Evolutionary conservation across 2,888 invertebrate species (phyloP), one percentile per base, ranked within the genome.

Genomic region (Julus scandinavius): DNA sequence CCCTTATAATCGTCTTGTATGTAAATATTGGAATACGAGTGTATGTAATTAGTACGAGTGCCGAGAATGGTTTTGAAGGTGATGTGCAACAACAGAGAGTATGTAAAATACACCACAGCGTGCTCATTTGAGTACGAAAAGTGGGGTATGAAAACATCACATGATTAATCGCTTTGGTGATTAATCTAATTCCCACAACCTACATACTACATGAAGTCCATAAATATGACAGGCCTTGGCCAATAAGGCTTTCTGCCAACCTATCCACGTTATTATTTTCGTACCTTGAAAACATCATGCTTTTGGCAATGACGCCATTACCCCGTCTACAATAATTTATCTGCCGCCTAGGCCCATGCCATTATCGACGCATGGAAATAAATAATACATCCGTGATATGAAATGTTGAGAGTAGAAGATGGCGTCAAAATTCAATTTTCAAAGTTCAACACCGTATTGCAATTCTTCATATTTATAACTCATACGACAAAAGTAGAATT

Each of bases 111-210:
- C 15, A 54, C 54, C 17, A 63, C 63, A 5, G n/a, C 63, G 17
- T 63, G 63, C n/a, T n/a, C n/a, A n/a, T n/a, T 17, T 15, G 4
- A n/a, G n/a, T 63, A 63, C 6, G n/a, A 63, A n/a, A 63, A 63
- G n/a, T 63, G 63, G 63, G 63, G n/a, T 63, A 63, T 63, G 63
- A n/a, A 63, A 63, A 63, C 63, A 63, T 63, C 63, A n/a, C 63
- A 63, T n/a, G 63, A 63, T 63, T n/a, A 63, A 63, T 63, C 63
- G 63, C n/a, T 63, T n/a, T n/a, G 63, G n/a, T 63, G 63, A 63
- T 63, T 63, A 63, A 63, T 63, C 17, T n/a, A 17, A 63, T 63
- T n/a, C 63, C n/a, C 63, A 17, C 63, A 63, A 63, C 63, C 63
- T 63, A 63, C 63, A 63, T n/a, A 63, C 63, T 5, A 17, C 17